Evolutionary conservation across 2,113 vertebrate species (phyloP).

Genomic region (Pandion haliaetus): DNA sequence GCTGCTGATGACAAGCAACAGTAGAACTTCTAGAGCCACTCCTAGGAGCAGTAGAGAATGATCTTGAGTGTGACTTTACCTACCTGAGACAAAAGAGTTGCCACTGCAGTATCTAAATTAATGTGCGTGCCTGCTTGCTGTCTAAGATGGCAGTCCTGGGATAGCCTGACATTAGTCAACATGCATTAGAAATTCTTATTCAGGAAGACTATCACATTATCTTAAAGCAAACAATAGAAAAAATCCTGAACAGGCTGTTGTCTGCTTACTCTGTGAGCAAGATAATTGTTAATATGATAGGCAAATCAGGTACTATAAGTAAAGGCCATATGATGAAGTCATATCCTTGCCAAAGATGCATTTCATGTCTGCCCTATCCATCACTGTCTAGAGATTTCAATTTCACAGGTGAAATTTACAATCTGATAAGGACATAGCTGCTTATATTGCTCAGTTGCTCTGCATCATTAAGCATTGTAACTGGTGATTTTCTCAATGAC

Average conservation of each 20-base stretch:
- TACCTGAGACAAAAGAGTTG: background rate
- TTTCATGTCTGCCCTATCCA: background rate
- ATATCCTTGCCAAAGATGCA: background rate
- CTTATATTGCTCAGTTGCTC: background rate
- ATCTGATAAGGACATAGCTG: background rate
- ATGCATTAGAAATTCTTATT: background rate
- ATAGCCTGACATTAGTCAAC: background rate
- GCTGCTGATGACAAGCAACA: background rate
- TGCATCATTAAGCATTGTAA: background rate
- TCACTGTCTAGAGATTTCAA: background rate
- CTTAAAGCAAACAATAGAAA: background rate
- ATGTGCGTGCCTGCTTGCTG: background rate
- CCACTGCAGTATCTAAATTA: background rate
- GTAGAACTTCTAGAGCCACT: background rate
- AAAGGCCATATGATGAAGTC: background rate
- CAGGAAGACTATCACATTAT: background rate
- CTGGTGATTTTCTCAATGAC: background rate
- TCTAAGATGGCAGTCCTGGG: background rate
- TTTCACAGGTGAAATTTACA: constrained; percentile 30
- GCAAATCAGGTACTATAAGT: background rate
- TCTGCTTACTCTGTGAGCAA: background rate
- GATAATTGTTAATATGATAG: background rate
- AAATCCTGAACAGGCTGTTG: background rate
- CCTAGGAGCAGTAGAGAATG: background rate
- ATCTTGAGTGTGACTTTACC: background rate